These are phyloP conservation scores for Leptinotarsa haldemani DNA, from an alignment of 2,888 invertebrate species.

Conservation along the genomic window DNA sequence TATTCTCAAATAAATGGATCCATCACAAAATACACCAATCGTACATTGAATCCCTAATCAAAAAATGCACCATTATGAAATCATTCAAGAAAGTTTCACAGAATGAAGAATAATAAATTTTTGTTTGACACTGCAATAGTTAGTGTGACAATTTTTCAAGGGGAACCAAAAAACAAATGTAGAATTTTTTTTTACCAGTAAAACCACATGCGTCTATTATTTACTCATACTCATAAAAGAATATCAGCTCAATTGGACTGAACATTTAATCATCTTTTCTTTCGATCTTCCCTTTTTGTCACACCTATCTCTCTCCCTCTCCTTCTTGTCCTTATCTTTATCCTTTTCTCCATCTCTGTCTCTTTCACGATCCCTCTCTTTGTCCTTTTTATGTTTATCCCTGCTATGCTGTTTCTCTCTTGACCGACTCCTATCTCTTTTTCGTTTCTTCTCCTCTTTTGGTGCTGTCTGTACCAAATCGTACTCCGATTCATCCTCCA, in stretches of 20 bases:
- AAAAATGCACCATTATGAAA: too few relatives aligned
- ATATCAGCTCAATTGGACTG: background rate
- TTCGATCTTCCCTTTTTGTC: slow-evolving; percentile 41
- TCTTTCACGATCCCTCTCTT: slow-evolving; percentile 65
- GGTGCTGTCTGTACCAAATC: slow-evolving; percentile 62
- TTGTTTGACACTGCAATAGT: too few relatives aligned
- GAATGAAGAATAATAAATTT: too few relatives aligned
- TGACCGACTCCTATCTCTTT: slow-evolving; percentile 69
- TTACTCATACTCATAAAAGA: background rate
- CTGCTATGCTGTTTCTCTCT: slow-evolving; percentile 65
- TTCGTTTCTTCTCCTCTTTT: slow-evolving; percentile 70
- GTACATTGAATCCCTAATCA: too few relatives aligned
- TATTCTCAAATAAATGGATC: too few relatives aligned
- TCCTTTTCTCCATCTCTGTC: slow-evolving; percentile 59
- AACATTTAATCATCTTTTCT: slow-evolving; percentile 30
- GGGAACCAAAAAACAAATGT: too few relatives aligned
- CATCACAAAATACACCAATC: too few relatives aligned
- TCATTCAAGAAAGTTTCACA: too few relatives aligned
- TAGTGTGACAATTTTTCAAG: too few relatives aligned
- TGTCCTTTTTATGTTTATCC: slow-evolving; percentile 68
- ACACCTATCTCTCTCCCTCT: slow-evolving; percentile 49
- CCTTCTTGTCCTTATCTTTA: slow-evolving; percentile 49
- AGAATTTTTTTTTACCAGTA: too few relatives aligned
- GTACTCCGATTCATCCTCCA: slow-evolving; percentile 66
- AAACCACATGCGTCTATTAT: background rate